phyloP scores from a whole-genome alignment of 2,797 vertebrate genomes.

The Argentina silus region DNA sequence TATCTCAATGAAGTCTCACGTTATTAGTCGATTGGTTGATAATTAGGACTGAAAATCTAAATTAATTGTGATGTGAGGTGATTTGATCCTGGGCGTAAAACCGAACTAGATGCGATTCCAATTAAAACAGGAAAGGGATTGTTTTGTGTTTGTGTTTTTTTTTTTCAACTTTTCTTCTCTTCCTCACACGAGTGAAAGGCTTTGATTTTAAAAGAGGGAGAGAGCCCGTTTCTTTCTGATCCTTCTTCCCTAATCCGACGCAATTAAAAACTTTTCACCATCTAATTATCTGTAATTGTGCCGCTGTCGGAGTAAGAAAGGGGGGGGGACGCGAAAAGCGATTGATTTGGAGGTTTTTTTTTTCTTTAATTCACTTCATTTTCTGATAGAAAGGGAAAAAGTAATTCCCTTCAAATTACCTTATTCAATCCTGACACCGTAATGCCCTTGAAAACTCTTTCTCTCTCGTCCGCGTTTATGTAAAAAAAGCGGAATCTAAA shows the following conservation, averaged over 20 bases:
- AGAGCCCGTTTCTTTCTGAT: conserved; percentile 95
- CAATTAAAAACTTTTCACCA: conserved; percentile 99
- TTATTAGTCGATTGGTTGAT: conserved; percentile 99
- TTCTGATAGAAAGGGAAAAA: conserved; percentile 96
- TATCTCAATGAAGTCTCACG: conserved; percentile 99
- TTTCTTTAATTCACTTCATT: conserved; percentile 98
- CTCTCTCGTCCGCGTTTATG: conserved; percentile 85
- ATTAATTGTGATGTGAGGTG: conserved; percentile 99
- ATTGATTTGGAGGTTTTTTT: conserved; percentile 99
- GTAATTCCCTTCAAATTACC: conserved; percentile 99
- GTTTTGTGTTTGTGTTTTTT: neutral
- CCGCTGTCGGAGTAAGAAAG: conserved; percentile 95
- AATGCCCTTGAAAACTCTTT: conserved; percentile 99
- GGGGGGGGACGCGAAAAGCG: conserved; percentile 90
- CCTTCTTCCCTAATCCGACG: conserved; percentile 95
- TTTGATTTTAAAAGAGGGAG: conserved; percentile 94
- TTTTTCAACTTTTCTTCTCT: conserved; percentile 15
- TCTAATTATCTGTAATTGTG: conserved; percentile 99
- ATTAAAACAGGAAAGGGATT: conserved; percentile 96
- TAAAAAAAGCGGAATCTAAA: conserved; percentile 90
- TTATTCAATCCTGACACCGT: conserved; percentile 99
- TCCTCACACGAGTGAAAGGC: conserved; percentile 79
- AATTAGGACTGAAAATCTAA: conserved; percentile 99
- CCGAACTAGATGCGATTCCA: conserved; percentile 95
- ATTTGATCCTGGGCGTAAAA: no score